Base-by-base conservation (phyloP, 2,113 vertebrate genomes). In the Dasyprocta punctata region DNA sequence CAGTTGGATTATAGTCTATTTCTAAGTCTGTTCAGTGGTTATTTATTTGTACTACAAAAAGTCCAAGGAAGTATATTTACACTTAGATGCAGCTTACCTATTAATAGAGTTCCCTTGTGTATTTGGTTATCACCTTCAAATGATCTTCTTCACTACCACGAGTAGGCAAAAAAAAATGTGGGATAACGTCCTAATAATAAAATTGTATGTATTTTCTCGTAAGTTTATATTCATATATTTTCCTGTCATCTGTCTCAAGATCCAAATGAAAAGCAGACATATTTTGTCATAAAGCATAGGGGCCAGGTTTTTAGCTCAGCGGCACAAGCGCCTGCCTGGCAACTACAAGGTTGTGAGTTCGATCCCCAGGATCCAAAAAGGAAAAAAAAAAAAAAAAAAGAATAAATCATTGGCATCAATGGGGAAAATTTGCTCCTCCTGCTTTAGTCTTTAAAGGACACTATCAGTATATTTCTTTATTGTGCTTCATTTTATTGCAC, bases 181-280 rank as follows among this genome's bases (percentile, higher is more conserved):
- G 14, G 84, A 90, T 96, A 49, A 65, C 49, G 87, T 92, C 36
- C 22, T 96, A 38, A 83, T 89, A 86, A 44, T 85, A 47, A 91
- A 12, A 83, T 80, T 20, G 87, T 12, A 54, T 90, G 33, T 24
- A 88, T 96, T 81, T 77, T 93, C 41, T 91, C 26, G 0, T 81
- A 24, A 14, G 19, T 81, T 96, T 88, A 41, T n/a, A 65, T 13
- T 93, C 30, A 30, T 80, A 33, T 92, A 84, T 78, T 95, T 93
- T 89, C 47, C 26, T 38, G 41, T 44, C 12, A 86, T 7, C 65
- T 89, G 14, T 24, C 47, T 90, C 78, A 93, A 97, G 47, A 17
- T 84, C 85, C 47, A 90, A 87, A 78, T 87, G 54, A 61, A 93
- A 83, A 69, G 69, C 63, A 69, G n/a, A n/a, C 2, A 52, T 2